A percentile compares a stretch with the other conserved stretches of the same genome.
Conservation (phyloP, 2,113 vertebrate species). For the Merops nubicus region DNA sequence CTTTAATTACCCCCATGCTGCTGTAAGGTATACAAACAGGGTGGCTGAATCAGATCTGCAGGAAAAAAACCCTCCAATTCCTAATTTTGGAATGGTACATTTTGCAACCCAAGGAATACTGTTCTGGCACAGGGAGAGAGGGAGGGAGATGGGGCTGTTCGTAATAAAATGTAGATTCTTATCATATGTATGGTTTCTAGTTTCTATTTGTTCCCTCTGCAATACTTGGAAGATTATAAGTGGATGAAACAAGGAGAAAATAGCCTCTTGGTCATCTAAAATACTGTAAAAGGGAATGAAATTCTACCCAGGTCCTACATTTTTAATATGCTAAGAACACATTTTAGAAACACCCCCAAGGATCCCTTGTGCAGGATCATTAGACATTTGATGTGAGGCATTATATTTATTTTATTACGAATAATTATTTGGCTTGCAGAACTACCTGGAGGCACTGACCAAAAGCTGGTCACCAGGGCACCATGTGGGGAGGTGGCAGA, state of each 20-base stretch:
- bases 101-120: constrained; percentile 3
- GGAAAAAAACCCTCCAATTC: constrained; percentile 12
- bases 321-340: constrained; percentile 8
- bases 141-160: background rate
- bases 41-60: background rate
- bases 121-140: background rate
- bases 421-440: background rate
- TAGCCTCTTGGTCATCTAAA: background rate
- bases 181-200: background rate
- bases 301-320: background rate
- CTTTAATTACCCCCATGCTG: constrained; percentile 38
- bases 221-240: background rate
- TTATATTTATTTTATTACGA: constrained; percentile 6
- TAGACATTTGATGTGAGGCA: background rate
- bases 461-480: background rate
- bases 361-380: background rate
- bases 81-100: background rate
- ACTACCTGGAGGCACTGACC: background rate
- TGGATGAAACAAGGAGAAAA: background rate
- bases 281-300: background rate
- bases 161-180: background rate
- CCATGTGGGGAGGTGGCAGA: background rate
- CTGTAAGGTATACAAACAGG: background rate
- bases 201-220: background rate
- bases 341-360: background rate